Evolutionary conservation across 2,888 invertebrate genomes (phyloP), one percentile per base, ranked within the genome.

Genomic region (Acanthopleura granulata): DNA sequence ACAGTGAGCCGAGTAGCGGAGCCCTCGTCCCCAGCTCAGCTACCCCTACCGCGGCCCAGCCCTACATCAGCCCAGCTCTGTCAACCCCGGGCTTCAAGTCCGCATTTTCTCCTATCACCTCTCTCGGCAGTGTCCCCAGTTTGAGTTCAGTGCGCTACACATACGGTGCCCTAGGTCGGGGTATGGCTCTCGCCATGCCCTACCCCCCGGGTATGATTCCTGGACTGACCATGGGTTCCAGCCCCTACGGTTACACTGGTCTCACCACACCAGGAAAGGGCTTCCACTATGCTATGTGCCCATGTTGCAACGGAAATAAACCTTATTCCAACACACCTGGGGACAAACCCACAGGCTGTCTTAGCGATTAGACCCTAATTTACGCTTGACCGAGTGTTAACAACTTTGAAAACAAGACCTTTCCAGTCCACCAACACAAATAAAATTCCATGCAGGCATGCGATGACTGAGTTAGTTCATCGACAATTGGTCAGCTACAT

Each of bases 41-140:
- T 16, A 61, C 66, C 22, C 49, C 70, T 12, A 18, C 30, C 0
- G 25, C 74, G 16, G n/a, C 62, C 15, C 69, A 69, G 30, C 15
- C 69, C 16, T 81, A 83, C 72, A 72, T 82, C 29, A 72, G 79
- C 25, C 75, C 84, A 11, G 73, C 80, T 11, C 75, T 84, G 16
- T 80, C 80, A 11, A 78, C 79, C 30, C 75, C 83, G 25, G 78
- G 81, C 27, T 82, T 87, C 74, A 88, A 89, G 78, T 89, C 88
- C 22, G 89, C 89, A 50, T 89, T 89, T 78, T 89, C 89, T 12
- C 89, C 89, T 0, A 87, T 88, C 74, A 81, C 83, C 22, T 74
- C 83, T 15, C 79, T 85, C 27, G 83, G 83, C 25, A 83, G 82
- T n/a, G 85, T 85, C 0, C 85, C 83, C 40, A 77, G 82, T 27